Evolutionary conservation across 2,113 vertebrate genomes (phyloP).

Genomic region (Xyliphius kryptos): DNA sequence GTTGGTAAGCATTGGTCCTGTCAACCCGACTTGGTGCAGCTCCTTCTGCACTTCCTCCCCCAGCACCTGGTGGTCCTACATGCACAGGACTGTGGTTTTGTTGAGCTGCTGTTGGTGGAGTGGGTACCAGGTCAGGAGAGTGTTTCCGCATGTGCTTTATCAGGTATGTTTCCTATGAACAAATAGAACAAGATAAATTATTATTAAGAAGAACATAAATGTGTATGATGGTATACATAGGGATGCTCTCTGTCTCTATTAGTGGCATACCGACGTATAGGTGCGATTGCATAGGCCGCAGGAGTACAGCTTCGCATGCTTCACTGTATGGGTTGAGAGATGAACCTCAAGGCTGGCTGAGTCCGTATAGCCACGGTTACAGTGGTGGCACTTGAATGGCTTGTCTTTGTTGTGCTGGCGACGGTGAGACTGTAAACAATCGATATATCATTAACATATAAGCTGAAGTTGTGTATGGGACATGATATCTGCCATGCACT

Average conservation of each 20-base stretch:
- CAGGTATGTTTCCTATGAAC: slow-evolving; percentile 95
- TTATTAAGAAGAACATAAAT: too few relatives aligned
- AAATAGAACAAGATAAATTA: too few relatives aligned
- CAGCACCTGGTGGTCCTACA: too few relatives aligned
- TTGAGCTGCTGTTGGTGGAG: slow-evolving; percentile 47
- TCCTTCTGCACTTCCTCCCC: too few relatives aligned
- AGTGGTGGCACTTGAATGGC: slow-evolving; percentile 97
- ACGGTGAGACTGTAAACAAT: slow-evolving; percentile 84
- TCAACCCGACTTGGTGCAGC: slow-evolving; percentile 49
- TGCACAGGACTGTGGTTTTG: slow-evolving; percentile 58
- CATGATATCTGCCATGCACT: too few relatives aligned
- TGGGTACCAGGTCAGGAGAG: slow-evolving; percentile 72
- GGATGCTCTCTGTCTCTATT: slow-evolving; percentile 37
- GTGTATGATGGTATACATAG: too few relatives aligned
- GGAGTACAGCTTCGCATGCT: slow-evolving; percentile 93
- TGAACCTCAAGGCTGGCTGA: slow-evolving; percentile 88
- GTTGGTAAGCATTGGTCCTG: slow-evolving; percentile 55
- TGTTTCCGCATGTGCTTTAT: slow-evolving; percentile 99
- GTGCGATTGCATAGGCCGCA: slow-evolving; percentile 94
- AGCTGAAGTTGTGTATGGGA: too few relatives aligned
- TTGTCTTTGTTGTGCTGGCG: slow-evolving; percentile 99
- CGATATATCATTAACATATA: too few relatives aligned
- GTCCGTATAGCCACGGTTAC: slow-evolving; percentile 93
- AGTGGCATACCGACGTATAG: slow-evolving; percentile 83
- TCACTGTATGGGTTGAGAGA: slow-evolving; percentile 92